Conservation (phyloP, 2,113 vertebrate species). For the Cyprichromis sp. region DNA sequence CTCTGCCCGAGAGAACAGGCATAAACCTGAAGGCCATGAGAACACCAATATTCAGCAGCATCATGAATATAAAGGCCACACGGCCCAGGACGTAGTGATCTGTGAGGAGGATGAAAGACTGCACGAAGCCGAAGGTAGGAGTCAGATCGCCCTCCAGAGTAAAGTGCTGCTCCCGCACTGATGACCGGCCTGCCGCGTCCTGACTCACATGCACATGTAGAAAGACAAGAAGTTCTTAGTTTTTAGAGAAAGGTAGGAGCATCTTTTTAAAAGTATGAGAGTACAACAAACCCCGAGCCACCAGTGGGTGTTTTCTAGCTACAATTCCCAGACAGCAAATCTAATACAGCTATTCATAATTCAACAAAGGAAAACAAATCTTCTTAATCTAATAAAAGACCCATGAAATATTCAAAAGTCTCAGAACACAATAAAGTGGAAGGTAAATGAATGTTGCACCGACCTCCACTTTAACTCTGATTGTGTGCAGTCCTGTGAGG, state of each 20-base stretch:
- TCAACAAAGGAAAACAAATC: not conserved
- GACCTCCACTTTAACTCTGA: slow-evolving; percentile 85
- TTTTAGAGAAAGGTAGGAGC: not conserved
- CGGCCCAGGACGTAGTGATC: slow-evolving; percentile 83
- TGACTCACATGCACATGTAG: slow-evolving; percentile 28
- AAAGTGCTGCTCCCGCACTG: slow-evolving; percentile 76
- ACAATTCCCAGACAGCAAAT: not conserved
- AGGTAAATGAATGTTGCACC: not conserved
- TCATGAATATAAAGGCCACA: slow-evolving; percentile 70
- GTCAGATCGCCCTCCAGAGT: slow-evolving; percentile 77
- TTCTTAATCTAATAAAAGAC: not conserved
- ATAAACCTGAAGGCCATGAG: slow-evolving; percentile 79
- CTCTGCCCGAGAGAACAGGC: slow-evolving; percentile 71
- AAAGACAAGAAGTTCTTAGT: not conserved
- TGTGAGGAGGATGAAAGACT: slow-evolving; percentile 89
- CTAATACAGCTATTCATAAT: not conserved
- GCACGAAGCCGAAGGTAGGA: slow-evolving; percentile 78
- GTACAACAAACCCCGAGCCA: not conserved
- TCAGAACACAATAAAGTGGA: not conserved
- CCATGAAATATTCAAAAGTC: not conserved
- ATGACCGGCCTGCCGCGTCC: slow-evolving; percentile 80
- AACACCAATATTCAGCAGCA: slow-evolving; percentile 75
- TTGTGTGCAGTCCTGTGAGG: slow-evolving; percentile 78
- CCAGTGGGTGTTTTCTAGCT: not conserved
- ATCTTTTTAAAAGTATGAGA: not conserved